Percentiles rank a stretch among this genome's conserved stretches.
phyloP scores from a whole-genome alignment of 2,797 vertebrate genomes.

The Pelodytes ibericus region DNA sequence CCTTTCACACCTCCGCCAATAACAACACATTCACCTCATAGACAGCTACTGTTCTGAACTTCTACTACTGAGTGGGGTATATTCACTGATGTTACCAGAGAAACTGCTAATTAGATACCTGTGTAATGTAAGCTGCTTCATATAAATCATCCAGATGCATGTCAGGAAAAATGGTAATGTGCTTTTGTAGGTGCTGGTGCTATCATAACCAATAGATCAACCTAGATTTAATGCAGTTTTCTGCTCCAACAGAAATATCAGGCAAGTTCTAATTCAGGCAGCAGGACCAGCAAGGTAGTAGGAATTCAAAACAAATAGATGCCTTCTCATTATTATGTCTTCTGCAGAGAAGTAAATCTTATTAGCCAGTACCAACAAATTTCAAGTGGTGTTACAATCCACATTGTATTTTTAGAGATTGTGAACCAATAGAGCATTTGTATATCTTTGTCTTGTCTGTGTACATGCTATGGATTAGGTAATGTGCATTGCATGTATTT shows the following conservation, averaged over 20 bases:
- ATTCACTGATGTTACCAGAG: slow-evolving; percentile 11
- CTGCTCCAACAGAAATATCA: background rate
- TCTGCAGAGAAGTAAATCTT: too few relatives aligned
- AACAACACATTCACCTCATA: background rate
- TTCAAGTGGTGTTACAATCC: too few relatives aligned
- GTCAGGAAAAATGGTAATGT: background rate
- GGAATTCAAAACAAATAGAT: too few relatives aligned
- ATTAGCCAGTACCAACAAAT: too few relatives aligned
- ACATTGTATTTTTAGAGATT: too few relatives aligned
- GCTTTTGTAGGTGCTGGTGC: background rate
- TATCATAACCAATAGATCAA: background rate
- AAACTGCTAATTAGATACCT: slow-evolving; percentile 7
- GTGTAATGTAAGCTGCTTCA: background rate
- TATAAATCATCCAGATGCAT: slow-evolving; percentile 7
- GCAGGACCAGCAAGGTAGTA: background rate
- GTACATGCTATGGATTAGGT: too few relatives aligned
- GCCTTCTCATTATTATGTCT: too few relatives aligned
- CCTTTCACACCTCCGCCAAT: slow-evolving; percentile 9
- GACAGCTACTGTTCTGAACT: background rate
- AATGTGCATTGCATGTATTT: too few relatives aligned
- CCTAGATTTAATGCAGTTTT: background rate
- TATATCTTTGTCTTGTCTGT: too few relatives aligned
- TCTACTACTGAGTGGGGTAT: background rate
- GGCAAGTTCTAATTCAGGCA: background rate
- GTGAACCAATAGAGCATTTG: too few relatives aligned